A percentile compares a stretch with the other conserved stretches of the same genome.
Evolutionary conservation across 2,797 vertebrate genomes (phyloP).

Genomic region (Hydrocynus forskahlii): DNA sequence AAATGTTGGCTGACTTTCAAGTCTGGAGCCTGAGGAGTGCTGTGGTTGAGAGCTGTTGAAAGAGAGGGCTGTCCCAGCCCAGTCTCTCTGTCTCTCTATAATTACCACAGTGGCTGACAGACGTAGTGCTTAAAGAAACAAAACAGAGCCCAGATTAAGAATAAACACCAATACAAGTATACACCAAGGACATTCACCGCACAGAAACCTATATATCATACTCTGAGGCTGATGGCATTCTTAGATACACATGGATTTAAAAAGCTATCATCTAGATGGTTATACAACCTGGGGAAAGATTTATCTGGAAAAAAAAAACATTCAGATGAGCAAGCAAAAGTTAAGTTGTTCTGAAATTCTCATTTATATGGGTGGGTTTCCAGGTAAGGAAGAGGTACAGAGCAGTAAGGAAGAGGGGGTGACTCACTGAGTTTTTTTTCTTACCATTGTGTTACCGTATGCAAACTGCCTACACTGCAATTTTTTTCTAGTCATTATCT

Average conservation of each 20-base stretch:
- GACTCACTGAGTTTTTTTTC: not conserved
- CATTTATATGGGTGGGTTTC: constrained; percentile 1
- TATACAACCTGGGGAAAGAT: constrained; percentile 43
- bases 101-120: constrained; percentile 83
- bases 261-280: constrained; percentile 30
- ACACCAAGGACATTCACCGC: constrained; percentile 44
- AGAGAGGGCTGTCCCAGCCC: constrained; percentile 75
- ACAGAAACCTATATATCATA: constrained; percentile 49
- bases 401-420: not conserved
- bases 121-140: constrained; percentile 83
- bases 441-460: not conserved
- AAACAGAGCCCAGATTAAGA: constrained; percentile 81
- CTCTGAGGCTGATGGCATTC: constrained; percentile 17
- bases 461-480: not conserved
- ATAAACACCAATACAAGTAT: constrained; percentile 75
- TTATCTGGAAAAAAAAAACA: constrained; percentile 40
- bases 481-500: not conserved
- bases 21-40: constrained; percentile 66
- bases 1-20: constrained; percentile 75
- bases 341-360: not conserved
- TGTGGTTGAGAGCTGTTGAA: constrained; percentile 78
- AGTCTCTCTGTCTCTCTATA: constrained; percentile 81
- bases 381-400: constrained; percentile 22
- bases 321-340: not conserved
- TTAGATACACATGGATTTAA: constrained; percentile 31